Base-by-base conservation (phyloP, 2,797 vertebrate species). In the Rhabdophis nuchalis region DNA sequence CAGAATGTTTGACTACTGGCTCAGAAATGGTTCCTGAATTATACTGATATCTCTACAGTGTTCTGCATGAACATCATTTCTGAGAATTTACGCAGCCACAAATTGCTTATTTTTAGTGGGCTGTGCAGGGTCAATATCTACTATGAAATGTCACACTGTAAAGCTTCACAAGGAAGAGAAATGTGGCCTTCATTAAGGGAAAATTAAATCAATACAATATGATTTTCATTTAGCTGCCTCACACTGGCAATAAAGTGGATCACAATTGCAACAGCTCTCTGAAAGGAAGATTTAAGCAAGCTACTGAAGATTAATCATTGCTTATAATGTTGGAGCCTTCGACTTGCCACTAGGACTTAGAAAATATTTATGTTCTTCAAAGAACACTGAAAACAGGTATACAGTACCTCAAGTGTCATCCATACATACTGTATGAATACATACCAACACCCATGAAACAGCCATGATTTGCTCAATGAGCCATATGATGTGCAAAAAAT, bases 11-110 rank as follows among this genome's bases (percentile, higher is more conserved):
- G 89, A 29, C 82, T 95, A 64, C 91, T 92, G 41, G 91, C 93
- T 93, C 93, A 94, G 52, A 94, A 93, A 93, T 0, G n/a, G 93
- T 95, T 96, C 92, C 91, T 95, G 93, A 86, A 77, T 53, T 60
- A 7, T 92, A 93, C 1, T 86, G 86, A 60, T 72, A 89, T 95
- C 92, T 94, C 89, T 85, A 20, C 6, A 94, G 53, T 93, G 90
- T 52, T 92, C 93, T 96, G 93, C 50, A 82, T 86, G 53, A 91
- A 18, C 8, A 64, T 86, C 58, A 91, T 94, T 85, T 93, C 46
- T 52, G 54, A 93, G 89, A 92, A 89, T 93, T 95, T 82, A 61
- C 36, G 87, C 46, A 85, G 1, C 90, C 88, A 46, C 16, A 77
- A 11, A 46, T 61, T 89, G 86, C 13, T 1, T 77, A 91, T 23